Base-by-base conservation (phyloP, 2,888 invertebrate genomes). In the Papilio demoleus region DNA sequence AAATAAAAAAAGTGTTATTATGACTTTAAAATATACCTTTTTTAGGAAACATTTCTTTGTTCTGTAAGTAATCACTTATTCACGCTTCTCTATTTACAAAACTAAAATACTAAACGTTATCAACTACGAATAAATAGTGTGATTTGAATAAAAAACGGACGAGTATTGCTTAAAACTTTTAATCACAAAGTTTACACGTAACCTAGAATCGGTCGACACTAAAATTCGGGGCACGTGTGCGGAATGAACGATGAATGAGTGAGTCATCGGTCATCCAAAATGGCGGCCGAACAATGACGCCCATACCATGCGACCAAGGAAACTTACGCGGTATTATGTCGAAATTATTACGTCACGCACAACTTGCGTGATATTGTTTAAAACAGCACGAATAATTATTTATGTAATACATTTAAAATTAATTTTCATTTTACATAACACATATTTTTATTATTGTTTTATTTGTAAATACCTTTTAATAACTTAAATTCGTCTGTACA, bases 211-310 rank as follows among this genome's bases (percentile, higher is more conserved):
- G 45, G n/a, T 12, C 63, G 63, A 58, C 64, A 59, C 27, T 64
- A 47, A 47, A 63, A 68, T 64, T 59, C 68, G 45, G 64, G 47
- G 47, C 68, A 64, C 68, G 59, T 59, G 31, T 47, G 42, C 24
- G 40, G 64, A 68, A 58, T 64, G 59, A 68, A 68, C 58, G 64
- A 68, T 58, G 62, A 63, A 68, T 68, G 59, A 60, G 22, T 68
- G 64, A 64, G 45, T 59, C 58, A 63, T 68, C 63, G 58, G 47
- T 68, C 65, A 60, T 22, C 59, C 64, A 68, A 68, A 64, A 68
- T 68, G 68, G 68, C 59, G 68, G 68, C n/a, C 68, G 42, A 24
- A 64, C 68, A 64, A 64, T 64, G 63, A 59, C 59, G 68, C 64
- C 31, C 42, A 12, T 50, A 24, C 50, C 53, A 47, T 42, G n/a